A percentile compares a stretch with the other conserved stretches of the same genome.
Conservation (phyloP, 2,888 invertebrate species). For the Vanessa cardui region DNA sequence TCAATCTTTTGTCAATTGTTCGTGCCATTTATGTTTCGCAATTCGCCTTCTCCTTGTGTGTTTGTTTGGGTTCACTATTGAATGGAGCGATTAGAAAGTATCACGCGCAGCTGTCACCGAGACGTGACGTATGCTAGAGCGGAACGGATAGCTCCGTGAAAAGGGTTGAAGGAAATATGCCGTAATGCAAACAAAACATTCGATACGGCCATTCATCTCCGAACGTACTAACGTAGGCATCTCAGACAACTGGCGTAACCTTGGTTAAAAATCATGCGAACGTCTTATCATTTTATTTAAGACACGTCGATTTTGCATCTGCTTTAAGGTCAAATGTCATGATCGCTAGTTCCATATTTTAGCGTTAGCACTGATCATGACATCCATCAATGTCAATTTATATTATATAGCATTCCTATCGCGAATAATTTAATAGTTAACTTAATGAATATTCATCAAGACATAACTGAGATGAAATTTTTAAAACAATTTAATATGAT, state of each 20-base stretch:
- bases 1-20: constrained; percentile 70
- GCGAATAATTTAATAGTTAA: neutral
- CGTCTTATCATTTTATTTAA: constrained; percentile 6
- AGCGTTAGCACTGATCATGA: constrained; percentile 8
- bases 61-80: constrained; percentile 69
- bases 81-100: constrained; percentile 79
- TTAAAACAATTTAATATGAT: neutral
- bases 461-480: neutral
- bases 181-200: constrained; percentile 73
- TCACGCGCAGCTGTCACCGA: constrained; percentile 76
- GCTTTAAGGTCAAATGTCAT: constrained; percentile 14
- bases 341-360: constrained; percentile 1
- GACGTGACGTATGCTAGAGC: constrained; percentile 77
- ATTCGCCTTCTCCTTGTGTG: constrained; percentile 65
- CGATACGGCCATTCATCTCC: constrained; percentile 65
- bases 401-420: constrained; percentile 3
- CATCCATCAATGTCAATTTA: constrained; percentile 11
- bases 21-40: constrained; percentile 70
- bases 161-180: constrained; percentile 73
- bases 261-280: constrained; percentile 3
- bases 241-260: constrained; percentile 44
- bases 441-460: constrained; percentile 4
- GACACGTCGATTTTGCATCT: constrained; percentile 1
- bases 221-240: constrained; percentile 56
- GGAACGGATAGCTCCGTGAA: constrained; percentile 73